Conservation (phyloP, 2,797 vertebrate species). For the Pelodytes ibericus region DNA sequence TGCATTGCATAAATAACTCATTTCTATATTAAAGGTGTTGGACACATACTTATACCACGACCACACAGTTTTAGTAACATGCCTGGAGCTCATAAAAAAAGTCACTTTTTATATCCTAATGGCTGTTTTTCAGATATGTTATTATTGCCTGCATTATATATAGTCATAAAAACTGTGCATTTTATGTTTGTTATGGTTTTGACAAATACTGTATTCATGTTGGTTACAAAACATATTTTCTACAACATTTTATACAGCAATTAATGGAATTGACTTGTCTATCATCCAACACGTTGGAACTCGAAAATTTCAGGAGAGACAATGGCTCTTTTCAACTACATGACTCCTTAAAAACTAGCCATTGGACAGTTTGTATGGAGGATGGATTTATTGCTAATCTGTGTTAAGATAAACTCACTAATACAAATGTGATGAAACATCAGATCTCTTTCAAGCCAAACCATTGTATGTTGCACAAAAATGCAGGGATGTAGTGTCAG, state of each 20-base stretch:
- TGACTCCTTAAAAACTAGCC: constrained; percentile 64
- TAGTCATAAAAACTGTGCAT: constrained; percentile 7
- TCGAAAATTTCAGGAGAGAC: constrained; percentile 60
- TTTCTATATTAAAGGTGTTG: constrained; percentile 59
- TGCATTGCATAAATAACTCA: constrained; percentile 68
- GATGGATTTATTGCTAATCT: constrained; percentile 64
- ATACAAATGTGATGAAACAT: constrained; percentile 43
- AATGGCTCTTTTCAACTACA: constrained; percentile 63
- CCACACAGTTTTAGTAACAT: constrained; percentile 42
- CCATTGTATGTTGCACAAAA: constrained; percentile 53
- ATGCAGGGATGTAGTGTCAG: constrained; percentile 57
- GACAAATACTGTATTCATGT: constrained; percentile 50
- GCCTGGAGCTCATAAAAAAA: neutral
- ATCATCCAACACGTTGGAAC: constrained; percentile 59
- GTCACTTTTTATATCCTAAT: constrained; percentile 45
- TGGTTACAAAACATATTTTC: constrained; percentile 58
- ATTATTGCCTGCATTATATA: constrained; percentile 32
- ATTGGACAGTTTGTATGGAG: constrained; percentile 60
- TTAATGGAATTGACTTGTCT: constrained; percentile 57
- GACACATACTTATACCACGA: constrained; percentile 61
- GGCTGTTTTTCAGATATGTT: constrained; percentile 56
- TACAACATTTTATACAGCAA: constrained; percentile 57
- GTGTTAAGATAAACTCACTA: constrained; percentile 52
- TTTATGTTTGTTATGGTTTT: neutral
- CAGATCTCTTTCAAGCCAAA: constrained; percentile 59